Conservation (phyloP, 2,888 invertebrate genomes). For the Sinotaia quadrata region DNA sequence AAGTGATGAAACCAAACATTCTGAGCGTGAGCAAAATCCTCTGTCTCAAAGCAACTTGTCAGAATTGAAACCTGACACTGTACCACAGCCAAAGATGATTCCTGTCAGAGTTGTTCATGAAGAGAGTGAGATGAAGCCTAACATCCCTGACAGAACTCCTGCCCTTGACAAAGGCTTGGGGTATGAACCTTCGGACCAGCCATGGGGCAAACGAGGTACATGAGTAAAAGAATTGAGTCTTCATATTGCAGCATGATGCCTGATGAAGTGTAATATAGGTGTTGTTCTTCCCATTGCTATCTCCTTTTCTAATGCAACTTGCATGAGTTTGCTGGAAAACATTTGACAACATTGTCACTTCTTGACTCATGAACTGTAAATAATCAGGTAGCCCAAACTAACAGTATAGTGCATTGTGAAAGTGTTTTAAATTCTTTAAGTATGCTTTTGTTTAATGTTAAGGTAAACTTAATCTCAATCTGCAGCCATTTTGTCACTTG, state of each 20-base stretch:
- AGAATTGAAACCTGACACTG: neutral
- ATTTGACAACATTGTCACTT: no score
- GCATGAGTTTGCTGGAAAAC: no score
- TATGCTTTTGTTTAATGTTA: no score
- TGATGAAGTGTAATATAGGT: no score
- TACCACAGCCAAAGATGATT: slow-evolving; percentile 30
- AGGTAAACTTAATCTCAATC: no score
- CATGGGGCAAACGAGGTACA: slow-evolving; percentile 27
- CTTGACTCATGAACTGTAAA: no score
- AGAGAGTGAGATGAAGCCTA: slow-evolving; percentile 11
- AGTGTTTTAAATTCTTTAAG: no score
- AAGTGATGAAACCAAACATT: slow-evolving; percentile 22
- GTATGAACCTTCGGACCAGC: slow-evolving; percentile 10
- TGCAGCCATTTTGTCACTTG: no score
- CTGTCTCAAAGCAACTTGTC: neutral
- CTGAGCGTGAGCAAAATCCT: slow-evolving; percentile 1
- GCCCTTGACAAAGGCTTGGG: neutral
- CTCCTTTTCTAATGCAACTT: no score
- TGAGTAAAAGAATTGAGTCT: neutral
- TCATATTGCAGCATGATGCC: slow-evolving; percentile 2
- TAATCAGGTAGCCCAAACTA: no score
- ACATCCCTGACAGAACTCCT: neutral
- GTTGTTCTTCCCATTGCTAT: no score
- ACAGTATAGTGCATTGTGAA: no score
- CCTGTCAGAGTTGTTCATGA: slow-evolving; percentile 45